Evolutionary conservation across 2,797 vertebrate genomes (phyloP).

Genomic region (Hemitrygon akajei): DNA sequence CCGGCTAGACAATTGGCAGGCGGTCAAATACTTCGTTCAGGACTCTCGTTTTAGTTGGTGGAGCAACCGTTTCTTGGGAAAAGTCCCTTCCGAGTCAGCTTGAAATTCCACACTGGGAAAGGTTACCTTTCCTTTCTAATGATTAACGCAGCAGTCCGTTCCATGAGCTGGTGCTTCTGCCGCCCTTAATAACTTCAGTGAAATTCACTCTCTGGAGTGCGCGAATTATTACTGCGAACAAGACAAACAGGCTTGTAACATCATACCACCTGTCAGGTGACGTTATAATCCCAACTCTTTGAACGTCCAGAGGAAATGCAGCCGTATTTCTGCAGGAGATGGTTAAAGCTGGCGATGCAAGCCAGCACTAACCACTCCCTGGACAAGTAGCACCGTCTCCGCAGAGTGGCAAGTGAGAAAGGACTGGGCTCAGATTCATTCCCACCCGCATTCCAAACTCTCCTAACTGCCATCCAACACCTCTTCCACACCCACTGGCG

Average conservation of each 20-base stretch:
- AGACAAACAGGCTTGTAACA: constrained; percentile 17
- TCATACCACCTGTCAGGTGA: not conserved
- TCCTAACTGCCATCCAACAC: not conserved
- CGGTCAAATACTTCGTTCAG: not conserved
- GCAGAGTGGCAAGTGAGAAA: not conserved
- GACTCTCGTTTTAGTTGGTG: not conserved
- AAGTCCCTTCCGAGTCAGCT: not conserved
- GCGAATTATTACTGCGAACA: not conserved
- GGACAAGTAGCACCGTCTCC: not conserved
- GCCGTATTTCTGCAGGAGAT: too few relatives aligned
- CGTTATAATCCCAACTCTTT: not conserved
- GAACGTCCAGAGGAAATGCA: not conserved
- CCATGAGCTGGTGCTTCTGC: not conserved
- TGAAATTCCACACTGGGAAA: too few relatives aligned
- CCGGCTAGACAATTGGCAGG: not conserved
- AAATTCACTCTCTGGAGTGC: not conserved
- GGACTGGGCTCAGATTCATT: not conserved
- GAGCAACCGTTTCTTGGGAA: not conserved
- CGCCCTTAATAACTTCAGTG: not conserved
- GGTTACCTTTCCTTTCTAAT: too few relatives aligned
- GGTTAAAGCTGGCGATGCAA: not conserved
- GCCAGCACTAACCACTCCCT: not conserved
- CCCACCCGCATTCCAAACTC: too few relatives aligned
- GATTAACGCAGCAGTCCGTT: not conserved
- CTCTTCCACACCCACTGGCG: not conserved